Conservation (phyloP, 2,888 invertebrate species). For the Nysson spinosus region DNA sequence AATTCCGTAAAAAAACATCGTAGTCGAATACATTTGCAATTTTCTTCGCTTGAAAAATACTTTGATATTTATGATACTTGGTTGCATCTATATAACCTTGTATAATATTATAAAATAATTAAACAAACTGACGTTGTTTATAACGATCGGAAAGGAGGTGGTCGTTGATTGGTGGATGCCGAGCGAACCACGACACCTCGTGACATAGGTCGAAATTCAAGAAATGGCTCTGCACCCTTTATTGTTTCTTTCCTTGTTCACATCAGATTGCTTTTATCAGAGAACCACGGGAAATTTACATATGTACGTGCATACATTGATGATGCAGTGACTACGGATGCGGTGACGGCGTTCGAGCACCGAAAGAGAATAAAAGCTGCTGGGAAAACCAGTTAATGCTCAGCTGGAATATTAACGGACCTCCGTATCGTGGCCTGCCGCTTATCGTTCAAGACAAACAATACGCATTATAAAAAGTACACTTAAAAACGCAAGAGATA, state of each 20-base stretch:
- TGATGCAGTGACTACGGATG: conserved; percentile 1
- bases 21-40: conserved; percentile 11
- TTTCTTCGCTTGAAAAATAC: background rate
- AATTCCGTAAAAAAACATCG: background rate
- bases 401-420: background rate
- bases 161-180: conserved; percentile 51
- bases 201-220: conserved; percentile 25
- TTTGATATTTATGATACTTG: conserved; percentile 2
- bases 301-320: conserved; percentile 3
- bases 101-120: background rate
- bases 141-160: conserved; percentile 61
- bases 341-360: background rate
- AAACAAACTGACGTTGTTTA: conserved; percentile 44
- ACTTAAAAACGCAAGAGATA: background rate
- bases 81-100: background rate
- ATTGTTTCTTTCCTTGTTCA: conserved; percentile 17
- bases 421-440: background rate
- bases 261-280: conserved; percentile 19
- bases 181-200: conserved; percentile 24
- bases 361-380: no score
- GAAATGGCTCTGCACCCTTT: conserved; percentile 19
- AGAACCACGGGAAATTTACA: conserved; percentile 3
- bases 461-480: background rate
- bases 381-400: background rate
- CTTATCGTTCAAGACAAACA: background rate